Evolutionary conservation across 2,888 invertebrate species (phyloP).

Genomic region (Drosophila affinis): DNA sequence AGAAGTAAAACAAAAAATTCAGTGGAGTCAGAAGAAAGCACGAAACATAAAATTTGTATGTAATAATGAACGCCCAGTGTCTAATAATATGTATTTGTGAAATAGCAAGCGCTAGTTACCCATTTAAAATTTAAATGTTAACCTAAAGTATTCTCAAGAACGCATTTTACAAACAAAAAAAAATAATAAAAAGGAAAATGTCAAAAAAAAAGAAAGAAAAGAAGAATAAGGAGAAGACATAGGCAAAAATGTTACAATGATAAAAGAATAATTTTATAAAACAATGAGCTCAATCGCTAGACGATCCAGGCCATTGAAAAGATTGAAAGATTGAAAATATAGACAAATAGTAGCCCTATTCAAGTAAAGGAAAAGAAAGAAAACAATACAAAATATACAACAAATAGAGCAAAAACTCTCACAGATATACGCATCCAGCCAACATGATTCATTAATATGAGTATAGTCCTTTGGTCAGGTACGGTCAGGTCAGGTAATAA

Average conservation of each 20-base stretch:
- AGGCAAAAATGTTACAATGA: slow-evolving; percentile 30
- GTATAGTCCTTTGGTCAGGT: slow-evolving; percentile 8
- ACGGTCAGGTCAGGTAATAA: slow-evolving; percentile 8
- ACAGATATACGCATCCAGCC: slow-evolving; percentile 29
- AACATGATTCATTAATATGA: slow-evolving; percentile 14
- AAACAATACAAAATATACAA: slow-evolving; percentile 6
- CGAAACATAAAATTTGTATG: slow-evolving; percentile 54
- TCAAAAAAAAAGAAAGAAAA: slow-evolving; percentile 6
- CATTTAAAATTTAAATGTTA: slow-evolving; percentile 65
- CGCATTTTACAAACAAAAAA: slow-evolving; percentile 68
- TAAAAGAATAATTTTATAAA: slow-evolving; percentile 34
- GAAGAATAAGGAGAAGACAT: slow-evolving; percentile 1
- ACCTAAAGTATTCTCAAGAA: slow-evolving; percentile 75
- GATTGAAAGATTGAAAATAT: background rate
- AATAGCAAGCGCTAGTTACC: slow-evolving; percentile 63
- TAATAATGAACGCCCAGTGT: slow-evolving; percentile 51
- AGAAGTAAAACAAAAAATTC: slow-evolving; percentile 11
- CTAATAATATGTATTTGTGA: slow-evolving; percentile 58
- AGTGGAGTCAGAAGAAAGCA: slow-evolving; percentile 16
- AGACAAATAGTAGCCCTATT: slow-evolving; percentile 20
- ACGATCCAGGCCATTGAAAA: slow-evolving; percentile 20
- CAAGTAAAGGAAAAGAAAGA: slow-evolving; percentile 18
- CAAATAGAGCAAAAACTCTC: background rate
- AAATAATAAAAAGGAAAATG: slow-evolving; percentile 5
- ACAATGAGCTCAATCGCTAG: slow-evolving; percentile 30